phyloP scores from a whole-genome alignment of 2,888 invertebrate species.

The Caenorhabditis virilis region DNA sequence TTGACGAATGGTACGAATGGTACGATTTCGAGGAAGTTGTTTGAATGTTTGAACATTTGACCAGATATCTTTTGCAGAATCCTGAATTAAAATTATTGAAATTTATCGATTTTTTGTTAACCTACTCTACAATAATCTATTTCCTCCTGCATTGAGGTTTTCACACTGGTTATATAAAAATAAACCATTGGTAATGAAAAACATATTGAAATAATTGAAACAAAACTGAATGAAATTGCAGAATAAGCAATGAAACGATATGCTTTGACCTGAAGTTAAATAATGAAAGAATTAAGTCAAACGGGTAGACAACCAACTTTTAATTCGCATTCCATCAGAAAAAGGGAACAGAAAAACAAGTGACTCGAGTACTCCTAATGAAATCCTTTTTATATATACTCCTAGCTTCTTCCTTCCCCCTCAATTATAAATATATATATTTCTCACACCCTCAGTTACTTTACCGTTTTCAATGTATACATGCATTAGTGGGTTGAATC shows the following conservation, averaged over 20 bases:
- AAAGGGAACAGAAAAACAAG: no score
- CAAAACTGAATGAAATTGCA: slow-evolving; percentile 31
- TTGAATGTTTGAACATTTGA: slow-evolving; percentile 26
- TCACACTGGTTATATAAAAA: slow-evolving; percentile 17
- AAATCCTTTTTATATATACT: not conserved
- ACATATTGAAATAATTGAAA: slow-evolving; percentile 28
- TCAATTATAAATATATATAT: not conserved
- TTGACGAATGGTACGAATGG: slow-evolving; percentile 21
- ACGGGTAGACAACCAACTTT: no score
- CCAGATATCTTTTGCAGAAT: slow-evolving; percentile 31
- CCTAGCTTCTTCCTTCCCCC: not conserved
- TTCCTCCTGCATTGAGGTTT: slow-evolving; percentile 16
- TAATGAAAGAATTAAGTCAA: not conserved
- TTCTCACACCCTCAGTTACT: no score
- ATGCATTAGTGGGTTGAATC: no score
- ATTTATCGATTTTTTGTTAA: not conserved
- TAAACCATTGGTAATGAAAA: slow-evolving; percentile 31
- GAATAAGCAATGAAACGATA: slow-evolving; percentile 37
- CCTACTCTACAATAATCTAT: slow-evolving; percentile 26
- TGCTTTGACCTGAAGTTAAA: slow-evolving; percentile 14
- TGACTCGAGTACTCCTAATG: not conserved
- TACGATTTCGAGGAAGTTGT: slow-evolving; percentile 21
- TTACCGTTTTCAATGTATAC: no score
- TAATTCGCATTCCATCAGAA: slow-evolving; percentile 1
- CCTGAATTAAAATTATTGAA: not conserved